Conservation (phyloP, 2,888 invertebrate species). For the Mimumesa dahlbomi region DNA sequence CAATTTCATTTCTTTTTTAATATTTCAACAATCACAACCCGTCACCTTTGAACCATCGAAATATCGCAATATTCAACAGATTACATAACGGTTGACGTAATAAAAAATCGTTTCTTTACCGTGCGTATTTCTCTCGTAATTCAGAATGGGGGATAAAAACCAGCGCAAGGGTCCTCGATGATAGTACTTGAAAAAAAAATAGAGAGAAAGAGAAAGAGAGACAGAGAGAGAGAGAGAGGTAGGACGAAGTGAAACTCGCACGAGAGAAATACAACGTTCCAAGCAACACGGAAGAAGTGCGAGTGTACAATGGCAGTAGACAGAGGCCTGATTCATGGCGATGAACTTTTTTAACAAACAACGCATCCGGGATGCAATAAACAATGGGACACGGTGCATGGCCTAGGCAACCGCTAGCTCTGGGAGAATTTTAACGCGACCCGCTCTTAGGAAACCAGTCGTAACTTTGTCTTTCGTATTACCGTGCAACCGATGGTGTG, state of each 20-base stretch:
- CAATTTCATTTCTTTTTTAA: too few relatives aligned
- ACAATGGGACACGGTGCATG: slow-evolving; percentile 57
- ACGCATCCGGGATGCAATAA: slow-evolving; percentile 68
- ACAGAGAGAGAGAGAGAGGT: slow-evolving; percentile 1
- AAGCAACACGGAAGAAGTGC: slow-evolving; percentile 37
- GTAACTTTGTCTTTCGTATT: slow-evolving; percentile 47
- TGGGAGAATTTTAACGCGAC: slow-evolving; percentile 51
- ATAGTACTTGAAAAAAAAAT: too few relatives aligned
- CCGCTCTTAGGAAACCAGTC: slow-evolving; percentile 24
- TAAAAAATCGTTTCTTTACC: too few relatives aligned
- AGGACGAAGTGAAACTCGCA: slow-evolving; percentile 7
- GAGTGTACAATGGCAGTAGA: slow-evolving; percentile 41
- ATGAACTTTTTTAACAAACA: slow-evolving; percentile 70
- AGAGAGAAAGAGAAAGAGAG: too few relatives aligned
- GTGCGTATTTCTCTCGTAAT: too few relatives aligned
- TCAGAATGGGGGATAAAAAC: too few relatives aligned
- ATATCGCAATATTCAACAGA: too few relatives aligned
- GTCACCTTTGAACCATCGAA: too few relatives aligned
- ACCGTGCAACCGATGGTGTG: slow-evolving; percentile 33
- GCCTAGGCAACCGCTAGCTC: slow-evolving; percentile 24
- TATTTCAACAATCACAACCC: too few relatives aligned
- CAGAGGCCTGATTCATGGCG: slow-evolving; percentile 63
- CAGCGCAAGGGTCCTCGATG: too few relatives aligned
- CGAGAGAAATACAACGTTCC: slow-evolving; percentile 29
- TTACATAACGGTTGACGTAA: too few relatives aligned